Conservation (phyloP, 2,113 vertebrate genomes). For the Equus quagga region DNA sequence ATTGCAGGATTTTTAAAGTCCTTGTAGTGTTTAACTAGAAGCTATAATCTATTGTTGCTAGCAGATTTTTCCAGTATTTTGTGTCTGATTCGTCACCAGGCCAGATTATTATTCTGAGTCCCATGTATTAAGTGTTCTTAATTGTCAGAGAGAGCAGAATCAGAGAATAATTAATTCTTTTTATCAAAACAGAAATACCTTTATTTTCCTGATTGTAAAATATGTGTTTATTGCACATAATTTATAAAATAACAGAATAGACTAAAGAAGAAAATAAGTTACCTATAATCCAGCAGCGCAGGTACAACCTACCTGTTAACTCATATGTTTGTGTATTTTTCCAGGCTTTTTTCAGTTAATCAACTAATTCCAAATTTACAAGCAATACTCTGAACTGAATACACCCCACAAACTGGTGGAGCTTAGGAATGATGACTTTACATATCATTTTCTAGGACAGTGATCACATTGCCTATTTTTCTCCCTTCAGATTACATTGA, state of each 20-base stretch:
- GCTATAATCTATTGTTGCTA: background rate
- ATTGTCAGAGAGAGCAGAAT: constrained; percentile 23
- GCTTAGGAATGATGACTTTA: background rate
- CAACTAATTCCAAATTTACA: constrained; percentile 38
- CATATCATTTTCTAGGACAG: background rate
- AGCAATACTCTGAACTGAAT: background rate
- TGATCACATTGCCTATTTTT: constrained; percentile 30
- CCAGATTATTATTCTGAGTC: background rate
- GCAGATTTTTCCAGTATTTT: background rate
- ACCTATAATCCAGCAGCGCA: background rate
- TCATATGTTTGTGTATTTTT: constrained; percentile 29
- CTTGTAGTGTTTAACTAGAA: background rate
- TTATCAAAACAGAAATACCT: constrained; percentile 24
- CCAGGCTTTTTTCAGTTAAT: background rate
- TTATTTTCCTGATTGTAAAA: constrained; percentile 12
- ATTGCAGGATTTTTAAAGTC: background rate
- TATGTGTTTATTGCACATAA: background rate
- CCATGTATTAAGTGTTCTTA: constrained; percentile 9
- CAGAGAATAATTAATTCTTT: background rate
- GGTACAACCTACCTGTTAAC: background rate
- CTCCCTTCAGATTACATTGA: background rate
- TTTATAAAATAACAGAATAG: constrained; percentile 4
- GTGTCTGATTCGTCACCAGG: background rate
- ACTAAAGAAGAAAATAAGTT: constrained; percentile 35
- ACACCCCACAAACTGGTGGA: background rate